Evolutionary conservation across 2,888 invertebrate genomes (phyloP).

Genomic region (Brassicogethes aeneus): DNA sequence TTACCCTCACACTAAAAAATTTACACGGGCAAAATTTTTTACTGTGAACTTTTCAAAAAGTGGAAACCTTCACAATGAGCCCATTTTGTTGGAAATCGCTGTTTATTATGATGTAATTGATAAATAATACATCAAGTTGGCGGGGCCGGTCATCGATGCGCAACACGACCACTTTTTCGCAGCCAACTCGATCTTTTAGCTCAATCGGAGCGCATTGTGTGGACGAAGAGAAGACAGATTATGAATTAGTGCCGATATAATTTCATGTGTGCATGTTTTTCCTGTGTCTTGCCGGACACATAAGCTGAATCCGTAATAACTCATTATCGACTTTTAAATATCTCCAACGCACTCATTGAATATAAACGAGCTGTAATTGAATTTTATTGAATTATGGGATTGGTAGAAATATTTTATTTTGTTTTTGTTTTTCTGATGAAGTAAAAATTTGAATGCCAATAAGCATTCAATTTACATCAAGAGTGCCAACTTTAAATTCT

Average conservation of each 20-base stretch:
- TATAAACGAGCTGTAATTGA: background rate
- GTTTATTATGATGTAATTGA: conserved; percentile 34
- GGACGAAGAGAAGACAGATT: conserved; percentile 9
- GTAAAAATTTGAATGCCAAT: too few relatives aligned
- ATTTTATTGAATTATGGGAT: background rate
- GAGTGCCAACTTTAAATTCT: too few relatives aligned
- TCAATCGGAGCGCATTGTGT: conserved; percentile 15
- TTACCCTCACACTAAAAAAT: too few relatives aligned
- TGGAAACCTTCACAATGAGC: conserved; percentile 20
- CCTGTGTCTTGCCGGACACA: background rate
- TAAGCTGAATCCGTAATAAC: conserved; percentile 2
- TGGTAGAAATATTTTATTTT: too few relatives aligned
- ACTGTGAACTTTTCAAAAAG: too few relatives aligned
- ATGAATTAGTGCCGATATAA: conserved; percentile 12
- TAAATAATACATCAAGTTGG: conserved; percentile 37
- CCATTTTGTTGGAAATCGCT: conserved; percentile 28
- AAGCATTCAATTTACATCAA: too few relatives aligned
- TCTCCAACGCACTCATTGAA: background rate
- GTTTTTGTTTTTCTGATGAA: too few relatives aligned
- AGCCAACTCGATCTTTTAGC: conserved; percentile 15
- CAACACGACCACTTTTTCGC: conserved; percentile 31
- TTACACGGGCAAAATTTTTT: too few relatives aligned
- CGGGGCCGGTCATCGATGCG: conserved; percentile 27
- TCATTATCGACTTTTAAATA: conserved; percentile 6
- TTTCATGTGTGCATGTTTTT: conserved; percentile 5